A percentile compares a stretch with the other conserved stretches of the same genome.
phyloP scores from a whole-genome alignment of 2,113 vertebrate species.

The Brevimyrus niger region DNA sequence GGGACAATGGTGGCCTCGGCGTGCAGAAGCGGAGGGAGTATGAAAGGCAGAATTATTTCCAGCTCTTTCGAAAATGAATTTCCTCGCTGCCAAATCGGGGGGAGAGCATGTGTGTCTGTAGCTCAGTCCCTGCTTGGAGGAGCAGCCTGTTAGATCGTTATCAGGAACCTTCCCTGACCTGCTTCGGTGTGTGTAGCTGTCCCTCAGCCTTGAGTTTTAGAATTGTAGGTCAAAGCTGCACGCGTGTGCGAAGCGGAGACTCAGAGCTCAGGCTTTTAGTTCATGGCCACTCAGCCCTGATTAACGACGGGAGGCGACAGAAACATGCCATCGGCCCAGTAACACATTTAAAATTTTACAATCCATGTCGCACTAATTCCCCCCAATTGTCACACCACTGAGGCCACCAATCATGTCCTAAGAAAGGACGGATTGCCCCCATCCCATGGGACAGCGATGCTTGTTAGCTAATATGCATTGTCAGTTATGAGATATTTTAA shows the following conservation, averaged over 20 bases:
- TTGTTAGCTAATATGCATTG: conserved; percentile 13
- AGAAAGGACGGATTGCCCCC: neutral
- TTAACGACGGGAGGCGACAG: neutral
- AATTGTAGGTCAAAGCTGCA: neutral
- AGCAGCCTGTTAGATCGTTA: neutral
- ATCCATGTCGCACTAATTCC: neutral
- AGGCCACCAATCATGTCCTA: neutral
- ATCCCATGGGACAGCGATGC: neutral
- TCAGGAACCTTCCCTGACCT: neutral
- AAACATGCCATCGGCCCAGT: neutral
- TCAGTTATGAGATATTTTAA: conserved; percentile 14
- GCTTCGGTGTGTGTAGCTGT: neutral
- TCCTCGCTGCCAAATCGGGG: neutral
- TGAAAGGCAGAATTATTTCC: conserved; percentile 17
- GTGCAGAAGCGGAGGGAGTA: neutral
- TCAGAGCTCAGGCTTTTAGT: neutral
- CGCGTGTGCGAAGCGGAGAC: neutral
- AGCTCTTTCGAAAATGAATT: conserved; percentile 17
- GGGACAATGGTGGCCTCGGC: neutral
- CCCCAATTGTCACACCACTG: neutral
- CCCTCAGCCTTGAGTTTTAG: neutral
- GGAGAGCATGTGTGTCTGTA: neutral
- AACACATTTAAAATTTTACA: neutral
- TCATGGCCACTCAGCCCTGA: neutral
- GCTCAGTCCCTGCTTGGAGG: neutral